Conservation (phyloP, 2,113 vertebrate genomes). For the Laticauda laticaudata region DNA sequence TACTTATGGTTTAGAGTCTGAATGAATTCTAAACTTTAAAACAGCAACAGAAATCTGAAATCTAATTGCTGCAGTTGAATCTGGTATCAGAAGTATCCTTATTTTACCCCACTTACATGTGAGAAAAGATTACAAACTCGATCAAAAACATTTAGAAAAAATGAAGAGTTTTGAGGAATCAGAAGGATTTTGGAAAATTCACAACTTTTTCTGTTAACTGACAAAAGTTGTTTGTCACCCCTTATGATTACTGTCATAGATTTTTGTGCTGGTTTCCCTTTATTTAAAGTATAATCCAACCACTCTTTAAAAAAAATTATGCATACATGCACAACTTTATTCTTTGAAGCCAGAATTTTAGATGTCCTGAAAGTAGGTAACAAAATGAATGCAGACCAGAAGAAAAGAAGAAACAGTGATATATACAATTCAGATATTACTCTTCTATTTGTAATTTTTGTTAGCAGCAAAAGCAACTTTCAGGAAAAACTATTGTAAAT, state of each 20-base stretch:
- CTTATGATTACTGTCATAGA: background rate
- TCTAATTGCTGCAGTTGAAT: background rate
- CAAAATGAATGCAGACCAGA: background rate
- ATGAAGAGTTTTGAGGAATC: background rate
- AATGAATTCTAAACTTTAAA: background rate
- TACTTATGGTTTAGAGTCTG: background rate
- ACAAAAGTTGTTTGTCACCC: background rate
- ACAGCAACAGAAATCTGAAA: background rate
- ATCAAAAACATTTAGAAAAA: background rate
- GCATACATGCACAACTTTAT: background rate
- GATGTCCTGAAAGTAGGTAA: background rate
- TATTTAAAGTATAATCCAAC: background rate
- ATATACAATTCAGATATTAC: background rate
- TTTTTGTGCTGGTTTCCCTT: background rate
- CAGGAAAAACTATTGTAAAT: background rate
- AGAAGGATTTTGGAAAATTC: background rate
- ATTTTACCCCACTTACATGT: background rate
- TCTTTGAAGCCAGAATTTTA: background rate
- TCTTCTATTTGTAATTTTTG: background rate
- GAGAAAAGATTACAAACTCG: background rate
- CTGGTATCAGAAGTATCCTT: background rate
- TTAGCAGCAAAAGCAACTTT: constrained; percentile 15
- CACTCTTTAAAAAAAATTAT: background rate
- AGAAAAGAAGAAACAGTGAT: background rate
- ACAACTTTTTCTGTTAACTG: background rate